These are phyloP conservation scores for Euclidia mi DNA, from an alignment of 2,888 invertebrate species.

Conservation along the genomic window DNA sequence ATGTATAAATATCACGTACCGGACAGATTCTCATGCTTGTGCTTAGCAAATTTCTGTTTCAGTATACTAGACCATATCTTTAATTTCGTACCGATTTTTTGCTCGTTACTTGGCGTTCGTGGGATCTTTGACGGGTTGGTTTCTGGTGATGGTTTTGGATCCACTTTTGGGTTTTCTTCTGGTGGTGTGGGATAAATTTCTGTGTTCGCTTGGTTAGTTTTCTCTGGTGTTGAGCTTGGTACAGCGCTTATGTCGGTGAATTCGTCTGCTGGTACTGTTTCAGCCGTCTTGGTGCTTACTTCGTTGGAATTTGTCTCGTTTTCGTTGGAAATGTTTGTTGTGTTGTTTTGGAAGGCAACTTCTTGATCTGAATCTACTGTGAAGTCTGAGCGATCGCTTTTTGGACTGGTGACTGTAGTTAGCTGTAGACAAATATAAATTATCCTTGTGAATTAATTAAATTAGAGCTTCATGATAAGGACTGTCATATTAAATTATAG, in stretches of 20 bases:
- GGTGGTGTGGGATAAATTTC: conserved; percentile 1
- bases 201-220: conserved; percentile 2
- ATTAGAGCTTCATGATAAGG: too few species aligned
- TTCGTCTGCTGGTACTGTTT: neutral
- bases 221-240: conserved; percentile 45
- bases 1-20: conserved; percentile 34
- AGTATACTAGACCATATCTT: conserved; percentile 60
- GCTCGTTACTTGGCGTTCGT: conserved; percentile 63
- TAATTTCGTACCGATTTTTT: conserved; percentile 77
- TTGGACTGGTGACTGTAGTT: conserved; percentile 73
- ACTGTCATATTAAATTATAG: too few species aligned
- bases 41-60: conserved; percentile 56
- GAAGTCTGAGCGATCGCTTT: conserved; percentile 70
- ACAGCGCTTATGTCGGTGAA: conserved; percentile 28
- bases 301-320: conserved; percentile 12
- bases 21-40: conserved; percentile 45
- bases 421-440: too few species aligned
- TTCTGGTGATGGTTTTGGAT: conserved; percentile 30
- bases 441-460: too few species aligned
- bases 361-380: conserved; percentile 74
- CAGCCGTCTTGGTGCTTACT: neutral
- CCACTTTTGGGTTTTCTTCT: conserved; percentile 24
- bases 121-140: conserved; percentile 44
- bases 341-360: conserved; percentile 46
- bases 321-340: conserved; percentile 15